Evolutionary conservation across 1,140 invertebrate species (phyloP).

Genomic region (Hyposmocoma kahamanoa): DNA sequence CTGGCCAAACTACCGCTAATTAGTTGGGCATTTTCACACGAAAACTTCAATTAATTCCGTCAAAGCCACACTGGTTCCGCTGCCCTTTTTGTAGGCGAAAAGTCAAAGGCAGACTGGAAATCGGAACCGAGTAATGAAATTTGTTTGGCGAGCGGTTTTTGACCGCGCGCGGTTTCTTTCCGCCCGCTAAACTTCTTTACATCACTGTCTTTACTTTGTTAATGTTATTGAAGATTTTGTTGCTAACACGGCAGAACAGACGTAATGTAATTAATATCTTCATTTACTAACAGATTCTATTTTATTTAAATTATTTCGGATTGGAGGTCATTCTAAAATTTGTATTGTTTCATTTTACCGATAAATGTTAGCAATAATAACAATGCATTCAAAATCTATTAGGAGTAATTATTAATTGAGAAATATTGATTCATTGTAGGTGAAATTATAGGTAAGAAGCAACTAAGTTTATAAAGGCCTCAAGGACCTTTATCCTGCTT

Average conservation of each 20-base stretch:
- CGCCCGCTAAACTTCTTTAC: background rate
- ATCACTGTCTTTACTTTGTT: background rate
- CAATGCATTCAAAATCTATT: too few relatives aligned
- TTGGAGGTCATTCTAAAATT: too few relatives aligned
- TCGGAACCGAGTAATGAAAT: constrained; percentile 33
- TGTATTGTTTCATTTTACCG: too few relatives aligned
- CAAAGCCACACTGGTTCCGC: constrained; percentile 24
- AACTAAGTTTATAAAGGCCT: too few relatives aligned
- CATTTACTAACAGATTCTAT: too few relatives aligned
- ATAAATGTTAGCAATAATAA: too few relatives aligned
- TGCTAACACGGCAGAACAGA: background rate
- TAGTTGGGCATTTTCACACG: constrained; percentile 42
- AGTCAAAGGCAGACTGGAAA: constrained; percentile 29
- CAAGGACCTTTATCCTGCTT: too few relatives aligned
- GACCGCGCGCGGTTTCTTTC: constrained; percentile 16
- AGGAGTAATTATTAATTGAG: too few relatives aligned
- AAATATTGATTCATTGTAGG: too few relatives aligned
- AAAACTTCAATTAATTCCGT: constrained; percentile 44
- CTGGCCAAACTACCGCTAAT: constrained; percentile 32
- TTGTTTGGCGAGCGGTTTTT: constrained; percentile 18
- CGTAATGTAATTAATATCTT: too few relatives aligned
- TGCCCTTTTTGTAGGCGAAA: constrained; percentile 27
- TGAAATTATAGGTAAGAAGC: too few relatives aligned
- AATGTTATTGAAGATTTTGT: background rate
- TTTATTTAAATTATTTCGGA: too few relatives aligned